Conservation (phyloP, 2,113 vertebrate species). For the Sinocyclocheilus anshuiensis region DNA sequence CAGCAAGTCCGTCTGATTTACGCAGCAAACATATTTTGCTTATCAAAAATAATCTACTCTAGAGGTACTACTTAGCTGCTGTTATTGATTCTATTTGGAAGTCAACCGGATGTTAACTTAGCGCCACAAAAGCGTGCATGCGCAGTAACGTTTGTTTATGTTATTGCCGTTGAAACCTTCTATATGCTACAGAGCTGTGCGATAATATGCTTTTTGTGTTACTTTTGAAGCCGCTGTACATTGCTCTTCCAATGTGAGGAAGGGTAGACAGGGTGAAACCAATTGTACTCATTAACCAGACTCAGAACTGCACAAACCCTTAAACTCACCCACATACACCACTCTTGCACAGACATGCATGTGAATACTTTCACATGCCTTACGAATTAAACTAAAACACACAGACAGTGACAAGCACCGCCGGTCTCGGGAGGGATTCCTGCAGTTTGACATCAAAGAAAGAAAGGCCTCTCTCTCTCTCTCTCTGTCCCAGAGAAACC, state of each 20-base stretch:
- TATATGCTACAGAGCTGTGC: background rate
- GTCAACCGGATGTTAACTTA: too few species aligned
- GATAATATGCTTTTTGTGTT: background rate
- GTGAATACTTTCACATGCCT: background rate
- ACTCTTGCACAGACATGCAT: background rate
- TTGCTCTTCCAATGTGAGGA: too few species aligned
- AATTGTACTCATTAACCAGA: background rate
- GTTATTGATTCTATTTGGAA: too few species aligned
- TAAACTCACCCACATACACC: background rate
- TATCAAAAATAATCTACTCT: too few species aligned
- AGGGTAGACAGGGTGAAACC: background rate
- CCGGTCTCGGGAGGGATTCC: constrained; percentile 42
- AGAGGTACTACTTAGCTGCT: too few species aligned
- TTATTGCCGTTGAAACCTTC: too few species aligned
- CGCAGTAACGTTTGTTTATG: too few species aligned
- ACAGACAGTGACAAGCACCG: constrained; percentile 21
- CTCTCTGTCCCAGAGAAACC: constrained; percentile 33
- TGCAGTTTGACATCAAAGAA: constrained; percentile 49
- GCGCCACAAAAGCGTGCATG: too few species aligned
- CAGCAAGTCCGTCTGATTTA: too few species aligned
- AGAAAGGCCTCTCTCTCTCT: background rate
- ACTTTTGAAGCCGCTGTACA: background rate
- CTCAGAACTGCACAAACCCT: background rate
- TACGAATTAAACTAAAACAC: constrained; percentile 14
- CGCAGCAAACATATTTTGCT: too few species aligned